These are phyloP conservation scores for Venustaconcha ellipsiformis DNA, from an alignment of 1,140 invertebrate genomes.

Conservation along the genomic window DNA sequence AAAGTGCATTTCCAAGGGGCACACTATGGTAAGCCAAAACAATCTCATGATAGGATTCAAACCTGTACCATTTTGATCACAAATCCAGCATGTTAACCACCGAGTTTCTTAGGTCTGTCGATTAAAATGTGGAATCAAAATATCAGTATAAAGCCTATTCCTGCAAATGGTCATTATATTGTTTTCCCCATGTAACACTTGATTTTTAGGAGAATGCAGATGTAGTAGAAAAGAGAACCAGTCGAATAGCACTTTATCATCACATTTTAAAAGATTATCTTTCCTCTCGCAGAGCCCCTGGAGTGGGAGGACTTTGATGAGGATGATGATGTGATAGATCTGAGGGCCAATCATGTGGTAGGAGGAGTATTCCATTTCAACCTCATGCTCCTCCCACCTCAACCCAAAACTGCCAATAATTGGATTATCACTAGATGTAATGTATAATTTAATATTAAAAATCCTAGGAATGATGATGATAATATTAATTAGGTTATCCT, in stretches of 20 bases:
- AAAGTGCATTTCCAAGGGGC: no score
- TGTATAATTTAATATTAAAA: slow-evolving; percentile 9
- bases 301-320: slow-evolving; percentile 68
- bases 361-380: slow-evolving; percentile 65
- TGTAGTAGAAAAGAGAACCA: slow-evolving; percentile 56
- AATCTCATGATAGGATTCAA: no score
- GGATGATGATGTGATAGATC: slow-evolving; percentile 66
- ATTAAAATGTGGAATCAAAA: no score
- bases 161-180: not conserved
- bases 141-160: no score
- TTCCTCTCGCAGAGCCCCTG: slow-evolving; percentile 42
- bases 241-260: no score
- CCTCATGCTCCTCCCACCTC: slow-evolving; percentile 66
- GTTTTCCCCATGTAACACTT: slow-evolving; percentile 38
- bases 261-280: not conserved
- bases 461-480: no score
- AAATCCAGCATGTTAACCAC: no score
- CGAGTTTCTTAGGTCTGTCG: no score
- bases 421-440: slow-evolving; percentile 66
- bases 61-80: no score
- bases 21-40: no score
- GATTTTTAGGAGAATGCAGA: slow-evolving; percentile 69
- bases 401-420: slow-evolving; percentile 62
- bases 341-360: slow-evolving; percentile 60
- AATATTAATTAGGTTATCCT: no score